Evolutionary conservation across 1,140 invertebrate genomes (phyloP).

Genomic region (Euura lappo): DNA sequence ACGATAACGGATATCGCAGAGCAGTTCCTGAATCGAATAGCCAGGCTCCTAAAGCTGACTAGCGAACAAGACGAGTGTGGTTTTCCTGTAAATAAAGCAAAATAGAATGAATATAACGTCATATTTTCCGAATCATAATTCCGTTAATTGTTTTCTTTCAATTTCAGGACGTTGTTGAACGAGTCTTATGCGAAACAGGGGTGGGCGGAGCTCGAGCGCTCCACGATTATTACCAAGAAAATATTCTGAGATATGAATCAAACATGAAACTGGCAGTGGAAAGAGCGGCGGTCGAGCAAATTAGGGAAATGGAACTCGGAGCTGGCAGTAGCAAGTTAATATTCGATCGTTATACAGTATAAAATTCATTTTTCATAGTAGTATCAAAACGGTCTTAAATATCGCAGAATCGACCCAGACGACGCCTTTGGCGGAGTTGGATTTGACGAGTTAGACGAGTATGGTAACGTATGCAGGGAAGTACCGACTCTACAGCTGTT

Average conservation of each 20-base stretch:
- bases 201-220: constrained; percentile 60
- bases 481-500: constrained; percentile 58
- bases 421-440: constrained; percentile 52
- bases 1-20: constrained; percentile 62
- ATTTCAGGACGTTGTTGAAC: constrained; percentile 63
- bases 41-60: constrained; percentile 59
- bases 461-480: constrained; percentile 53
- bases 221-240: constrained; percentile 63
- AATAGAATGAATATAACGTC: constrained; percentile 2
- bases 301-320: constrained; percentile 51
- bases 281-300: constrained; percentile 57
- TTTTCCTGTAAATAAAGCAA: constrained; percentile 60
- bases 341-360: constrained; percentile 14
- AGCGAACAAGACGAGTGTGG: constrained; percentile 60
- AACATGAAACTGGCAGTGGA: constrained; percentile 57
- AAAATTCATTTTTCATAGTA: constrained; percentile 6
- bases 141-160: constrained; percentile 16
- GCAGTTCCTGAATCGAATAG: constrained; percentile 63
- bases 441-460: constrained; percentile 55
- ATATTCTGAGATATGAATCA: constrained; percentile 60
- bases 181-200: constrained; percentile 64
- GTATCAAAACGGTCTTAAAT: background rate
- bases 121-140: constrained; percentile 7
- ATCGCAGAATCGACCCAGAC: constrained; percentile 51
- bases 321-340: constrained; percentile 45